Evolutionary conservation across 2,888 invertebrate genomes (phyloP).

Genomic region (Lapara coniferarum): DNA sequence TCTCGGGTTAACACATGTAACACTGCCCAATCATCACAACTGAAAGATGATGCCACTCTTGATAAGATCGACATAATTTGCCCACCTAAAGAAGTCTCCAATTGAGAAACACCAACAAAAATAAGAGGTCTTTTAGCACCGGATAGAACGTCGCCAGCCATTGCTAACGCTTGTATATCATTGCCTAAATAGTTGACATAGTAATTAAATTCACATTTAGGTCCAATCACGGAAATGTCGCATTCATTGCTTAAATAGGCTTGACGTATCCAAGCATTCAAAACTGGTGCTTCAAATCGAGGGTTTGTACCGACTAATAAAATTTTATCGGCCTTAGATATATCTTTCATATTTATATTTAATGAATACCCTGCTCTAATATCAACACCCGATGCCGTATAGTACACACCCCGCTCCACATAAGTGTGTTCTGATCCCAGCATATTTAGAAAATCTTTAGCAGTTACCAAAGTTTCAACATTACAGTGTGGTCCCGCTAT

Average conservation of each 20-base stretch:
- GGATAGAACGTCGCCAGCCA: conserved; percentile 40
- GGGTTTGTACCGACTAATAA: conserved; percentile 98
- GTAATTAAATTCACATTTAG: conserved; percentile 95
- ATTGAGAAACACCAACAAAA: conserved; percentile 65
- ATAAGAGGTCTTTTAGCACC: conserved; percentile 64
- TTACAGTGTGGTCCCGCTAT: conserved; percentile 70
- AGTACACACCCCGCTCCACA: conserved; percentile 57
- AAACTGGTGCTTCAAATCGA: conserved; percentile 96
- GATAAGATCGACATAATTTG: conserved; percentile 51
- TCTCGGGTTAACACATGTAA: conserved; percentile 96
- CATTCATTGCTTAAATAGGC: conserved; percentile 95
- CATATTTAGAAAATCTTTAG: conserved; percentile 71
- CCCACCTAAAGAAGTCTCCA: conserved; percentile 45
- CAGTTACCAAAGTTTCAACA: conserved; percentile 69
- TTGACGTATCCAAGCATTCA: conserved; percentile 97
- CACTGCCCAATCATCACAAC: conserved; percentile 68
- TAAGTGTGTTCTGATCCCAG: conserved; percentile 68
- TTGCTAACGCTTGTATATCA: conserved; percentile 42
- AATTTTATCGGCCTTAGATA: conserved; percentile 89
- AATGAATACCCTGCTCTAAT: conserved; percentile 68
- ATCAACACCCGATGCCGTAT: conserved; percentile 52
- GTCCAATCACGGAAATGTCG: conserved; percentile 93
- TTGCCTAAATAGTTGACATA: conserved; percentile 61
- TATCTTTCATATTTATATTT: conserved; percentile 89
- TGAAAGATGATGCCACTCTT: conserved; percentile 39